These are phyloP conservation scores for Pteronotus mesoamericanus DNA, from an alignment of 2,797 vertebrate species.

Conservation along the genomic window DNA sequence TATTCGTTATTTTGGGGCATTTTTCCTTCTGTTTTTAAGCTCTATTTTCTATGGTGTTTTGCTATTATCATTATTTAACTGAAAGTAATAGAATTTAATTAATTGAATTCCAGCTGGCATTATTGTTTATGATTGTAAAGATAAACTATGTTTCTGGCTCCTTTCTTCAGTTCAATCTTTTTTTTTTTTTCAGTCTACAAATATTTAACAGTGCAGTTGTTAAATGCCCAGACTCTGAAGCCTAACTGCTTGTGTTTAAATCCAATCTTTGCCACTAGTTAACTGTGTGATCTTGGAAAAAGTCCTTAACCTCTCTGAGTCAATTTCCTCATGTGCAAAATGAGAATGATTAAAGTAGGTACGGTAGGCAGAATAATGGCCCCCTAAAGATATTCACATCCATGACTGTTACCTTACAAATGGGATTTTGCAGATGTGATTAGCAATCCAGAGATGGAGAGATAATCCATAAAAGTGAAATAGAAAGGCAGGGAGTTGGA, in stretches of 20 bases:
- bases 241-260: neutral
- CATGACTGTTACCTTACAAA: neutral
- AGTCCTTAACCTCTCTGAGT: neutral
- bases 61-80: neutral
- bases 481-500: neutral
- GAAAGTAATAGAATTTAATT: neutral
- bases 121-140: neutral
- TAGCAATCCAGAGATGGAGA: neutral
- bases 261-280: neutral
- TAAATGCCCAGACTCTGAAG: neutral
- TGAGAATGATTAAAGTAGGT: neutral
- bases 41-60: neutral
- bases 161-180: neutral
- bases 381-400: neutral
- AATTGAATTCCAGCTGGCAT: neutral
- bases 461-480: neutral
- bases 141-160: neutral
- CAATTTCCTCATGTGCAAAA: neutral
- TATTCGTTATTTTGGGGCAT: neutral
- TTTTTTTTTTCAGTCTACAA: neutral
- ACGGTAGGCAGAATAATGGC: neutral
- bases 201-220: neutral
- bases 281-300: neutral
- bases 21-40: neutral
- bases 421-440: neutral